Conservation (phyloP, 1,140 invertebrate genomes). For the Drosophila trapezifrons region DNA sequence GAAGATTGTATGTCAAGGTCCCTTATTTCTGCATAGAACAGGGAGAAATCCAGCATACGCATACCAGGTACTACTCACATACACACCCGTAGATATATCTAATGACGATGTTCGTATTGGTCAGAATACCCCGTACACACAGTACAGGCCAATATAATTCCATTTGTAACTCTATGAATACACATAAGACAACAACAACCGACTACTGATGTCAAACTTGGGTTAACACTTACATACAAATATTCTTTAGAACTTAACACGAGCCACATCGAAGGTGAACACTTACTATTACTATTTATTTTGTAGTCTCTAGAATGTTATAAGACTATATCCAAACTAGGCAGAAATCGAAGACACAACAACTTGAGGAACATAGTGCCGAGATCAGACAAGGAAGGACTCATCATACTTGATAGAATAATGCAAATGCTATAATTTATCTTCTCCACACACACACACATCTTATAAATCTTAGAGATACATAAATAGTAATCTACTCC, state of each 20-base stretch:
- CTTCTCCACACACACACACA: background rate
- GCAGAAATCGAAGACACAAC: too few species aligned
- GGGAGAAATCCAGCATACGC: background rate
- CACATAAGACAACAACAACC: slow-evolving; percentile 9
- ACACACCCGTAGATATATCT: background rate
- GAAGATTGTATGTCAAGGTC: background rate
- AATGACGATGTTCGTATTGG: slow-evolving; percentile 3
- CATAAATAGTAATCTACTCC: slow-evolving; percentile 23
- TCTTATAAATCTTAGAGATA: slow-evolving; percentile 14
- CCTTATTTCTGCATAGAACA: too few species aligned
- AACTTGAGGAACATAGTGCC: slow-evolving; percentile 1
- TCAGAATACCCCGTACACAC: slow-evolving; percentile 1
- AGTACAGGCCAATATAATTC: slow-evolving; percentile 5
- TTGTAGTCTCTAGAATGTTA: slow-evolving; percentile 24
- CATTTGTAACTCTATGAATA: slow-evolving; percentile 13
- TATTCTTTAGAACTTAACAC: slow-evolving; percentile 13
- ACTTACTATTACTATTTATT: slow-evolving; percentile 20
- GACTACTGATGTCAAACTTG: background rate
- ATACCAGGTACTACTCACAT: background rate
- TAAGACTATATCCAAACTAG: slow-evolving; percentile 32
- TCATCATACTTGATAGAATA: slow-evolving; percentile 9
- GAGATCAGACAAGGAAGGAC: background rate
- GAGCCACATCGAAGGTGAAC: slow-evolving; percentile 32
- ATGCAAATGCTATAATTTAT: slow-evolving; percentile 18
- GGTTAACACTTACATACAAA: slow-evolving; percentile 5